Base-by-base conservation (phyloP, 2,888 invertebrate genomes). In the Mythimna ferrago region DNA sequence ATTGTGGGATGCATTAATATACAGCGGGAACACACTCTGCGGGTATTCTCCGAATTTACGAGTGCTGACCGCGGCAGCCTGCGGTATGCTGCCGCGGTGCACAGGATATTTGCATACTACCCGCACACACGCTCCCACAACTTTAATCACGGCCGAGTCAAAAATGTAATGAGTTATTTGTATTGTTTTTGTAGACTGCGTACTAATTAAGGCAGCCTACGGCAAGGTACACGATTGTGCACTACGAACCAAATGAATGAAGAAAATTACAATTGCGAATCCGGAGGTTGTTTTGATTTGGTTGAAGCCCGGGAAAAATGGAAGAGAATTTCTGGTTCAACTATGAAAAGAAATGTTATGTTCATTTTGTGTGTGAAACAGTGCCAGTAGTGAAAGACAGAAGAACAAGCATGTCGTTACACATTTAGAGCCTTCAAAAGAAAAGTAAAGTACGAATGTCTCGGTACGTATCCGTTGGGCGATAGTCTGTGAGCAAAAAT, bases 11-110 rank as follows among this genome's bases (percentile, higher is more conserved):
- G 80, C 70, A 78, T 80, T 80, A 73, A 74, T 67, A 76, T 81
- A 68, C 72, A 78, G 79, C 78, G 73, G 61, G 73, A 75, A 75
- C 72, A 75, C 83, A 75, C 83, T 66, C 81, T 71, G 79, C 78
- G 81, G 79, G 82, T 80, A 85, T 85, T 86, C 84, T 77, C 81
- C 75, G 71, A 85, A 86, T 87, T 86, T 83, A 86, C 80, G 87
- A 84, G 80, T 81, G 78, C 81, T 76, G 86, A 82, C 76, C 77
- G 75, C 73, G 80, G 53, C 57, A 78, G 53, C 57, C 70, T 64
- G 69, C 68, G 73, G 75, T 75, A 58, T 60, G 64, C 75, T 70
- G 58, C 60, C 48, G 75, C 66, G 62, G 69, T 80, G 73, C 73
- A 83, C 78, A 61, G 56, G 77, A 80, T 84, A 85, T 86, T 84